Evolutionary conservation across 2,888 invertebrate species (phyloP).

Genomic region (Acronicta leporina): DNA sequence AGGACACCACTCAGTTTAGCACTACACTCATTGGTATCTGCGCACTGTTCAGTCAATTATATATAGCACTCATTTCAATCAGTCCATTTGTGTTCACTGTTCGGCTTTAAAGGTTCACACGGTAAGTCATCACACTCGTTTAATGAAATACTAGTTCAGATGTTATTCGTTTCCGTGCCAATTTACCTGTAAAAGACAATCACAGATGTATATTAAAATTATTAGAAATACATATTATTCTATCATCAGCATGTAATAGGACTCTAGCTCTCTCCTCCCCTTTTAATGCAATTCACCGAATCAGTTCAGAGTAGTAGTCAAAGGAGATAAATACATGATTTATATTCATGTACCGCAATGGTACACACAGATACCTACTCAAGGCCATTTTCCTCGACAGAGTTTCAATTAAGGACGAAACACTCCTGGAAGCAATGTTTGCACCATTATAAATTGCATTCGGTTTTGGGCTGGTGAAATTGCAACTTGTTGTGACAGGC

Average conservation of each 20-base stretch:
- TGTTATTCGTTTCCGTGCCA: background rate
- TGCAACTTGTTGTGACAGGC: slow-evolving; percentile 18
- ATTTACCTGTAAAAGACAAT: slow-evolving; percentile 30
- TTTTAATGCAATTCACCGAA: background rate
- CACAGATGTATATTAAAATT: slow-evolving; percentile 12
- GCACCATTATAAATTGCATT: slow-evolving; percentile 16
- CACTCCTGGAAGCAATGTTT: slow-evolving; percentile 21
- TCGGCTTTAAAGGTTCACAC: slow-evolving; percentile 16
- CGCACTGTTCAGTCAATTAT: slow-evolving; percentile 25
- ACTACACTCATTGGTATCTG: slow-evolving; percentile 57
- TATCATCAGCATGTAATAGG: too few relatives aligned
- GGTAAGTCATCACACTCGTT: slow-evolving; percentile 15
- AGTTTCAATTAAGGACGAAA: slow-evolving; percentile 37
- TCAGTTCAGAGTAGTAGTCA: background rate
- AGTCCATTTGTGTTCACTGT: slow-evolving; percentile 17
- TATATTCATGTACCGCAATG: slow-evolving; percentile 1
- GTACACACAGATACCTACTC: slow-evolving; percentile 8
- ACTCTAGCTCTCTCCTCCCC: background rate
- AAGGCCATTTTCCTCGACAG: slow-evolving; percentile 20
- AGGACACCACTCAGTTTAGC: slow-evolving; percentile 55
- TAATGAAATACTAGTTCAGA: background rate
- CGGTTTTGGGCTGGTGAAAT: slow-evolving; percentile 16
- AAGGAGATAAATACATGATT: background rate
- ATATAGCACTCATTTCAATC: slow-evolving; percentile 24
- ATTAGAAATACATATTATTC: background rate